Conservation (phyloP, 2,888 invertebrate genomes). For the Acronicta leporina region DNA sequence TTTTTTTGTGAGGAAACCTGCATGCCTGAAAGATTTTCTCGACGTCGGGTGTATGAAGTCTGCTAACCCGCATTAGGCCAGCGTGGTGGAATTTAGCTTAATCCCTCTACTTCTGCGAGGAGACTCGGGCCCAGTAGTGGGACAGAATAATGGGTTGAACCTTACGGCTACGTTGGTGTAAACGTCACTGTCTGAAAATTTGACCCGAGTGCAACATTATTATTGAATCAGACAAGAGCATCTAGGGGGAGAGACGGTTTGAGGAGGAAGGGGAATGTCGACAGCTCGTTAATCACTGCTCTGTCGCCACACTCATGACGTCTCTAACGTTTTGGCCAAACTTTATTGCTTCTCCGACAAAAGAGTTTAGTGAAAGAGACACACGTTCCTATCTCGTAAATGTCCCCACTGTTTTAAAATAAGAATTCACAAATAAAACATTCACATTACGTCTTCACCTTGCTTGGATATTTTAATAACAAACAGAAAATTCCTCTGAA, state of each 20-base stretch:
- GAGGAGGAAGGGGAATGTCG: constrained; percentile 62
- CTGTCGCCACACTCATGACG: constrained; percentile 78
- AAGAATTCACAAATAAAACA: constrained; percentile 65
- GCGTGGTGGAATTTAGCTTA: too few relatives aligned
- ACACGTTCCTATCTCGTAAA: constrained; percentile 70
- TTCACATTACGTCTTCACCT: constrained; percentile 48
- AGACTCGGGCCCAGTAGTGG: too few relatives aligned
- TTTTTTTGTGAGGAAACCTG: too few relatives aligned
- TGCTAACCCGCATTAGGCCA: too few relatives aligned
- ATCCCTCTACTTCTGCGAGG: too few relatives aligned
- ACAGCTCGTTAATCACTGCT: constrained; percentile 79
- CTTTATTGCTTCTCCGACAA: constrained; percentile 76
- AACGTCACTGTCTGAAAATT: constrained; percentile 19
- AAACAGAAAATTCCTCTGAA: constrained; percentile 43
- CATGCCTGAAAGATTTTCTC: too few relatives aligned
- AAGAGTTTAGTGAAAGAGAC: constrained; percentile 71
- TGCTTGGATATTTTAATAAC: constrained; percentile 46
- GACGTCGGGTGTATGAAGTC: too few relatives aligned
- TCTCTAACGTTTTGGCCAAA: constrained; percentile 68
- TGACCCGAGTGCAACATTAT: constrained; percentile 34
- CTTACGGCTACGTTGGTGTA: neutral
- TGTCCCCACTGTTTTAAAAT: constrained; percentile 71
- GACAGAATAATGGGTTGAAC: too few relatives aligned
- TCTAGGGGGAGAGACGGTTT: constrained; percentile 34
- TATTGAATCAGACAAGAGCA: constrained; percentile 43